Conservation (phyloP, 2,113 vertebrate species). For the Psilopsiagon aymara region DNA sequence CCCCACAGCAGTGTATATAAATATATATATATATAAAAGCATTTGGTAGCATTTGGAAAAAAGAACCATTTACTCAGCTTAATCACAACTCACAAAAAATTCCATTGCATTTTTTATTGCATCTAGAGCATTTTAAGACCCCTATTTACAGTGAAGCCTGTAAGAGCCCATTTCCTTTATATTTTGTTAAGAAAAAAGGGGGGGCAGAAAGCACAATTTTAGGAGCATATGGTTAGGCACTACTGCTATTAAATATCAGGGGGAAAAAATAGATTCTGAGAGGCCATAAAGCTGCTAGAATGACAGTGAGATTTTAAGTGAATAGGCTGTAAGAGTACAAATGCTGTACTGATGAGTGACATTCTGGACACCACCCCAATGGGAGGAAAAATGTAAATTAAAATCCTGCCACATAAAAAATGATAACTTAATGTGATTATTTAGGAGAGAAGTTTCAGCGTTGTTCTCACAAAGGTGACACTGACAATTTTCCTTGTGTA, state of each 20-base stretch:
- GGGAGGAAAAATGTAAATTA: background rate
- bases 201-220: background rate
- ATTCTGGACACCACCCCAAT: background rate
- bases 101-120: background rate
- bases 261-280: background rate
- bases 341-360: background rate
- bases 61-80: background rate
- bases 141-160: background rate
- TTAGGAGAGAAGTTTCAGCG: background rate
- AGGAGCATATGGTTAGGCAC: background rate
- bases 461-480: background rate
- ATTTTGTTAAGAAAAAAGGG: background rate
- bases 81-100: background rate
- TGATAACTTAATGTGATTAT: background rate
- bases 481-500: background rate
- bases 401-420: background rate
- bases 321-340: background rate
- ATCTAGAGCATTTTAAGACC: conserved; percentile 18
- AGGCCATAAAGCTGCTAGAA: conserved; percentile 18
- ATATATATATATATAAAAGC: no score
- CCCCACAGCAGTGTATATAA: background rate
- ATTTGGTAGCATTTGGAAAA: background rate
- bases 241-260: conserved; percentile 24
- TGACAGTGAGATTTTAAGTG: background rate
- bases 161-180: conserved; percentile 11